These are phyloP conservation scores for Hipparchia semele DNA, from an alignment of 2,888 invertebrate species.

Conservation along the genomic window DNA sequence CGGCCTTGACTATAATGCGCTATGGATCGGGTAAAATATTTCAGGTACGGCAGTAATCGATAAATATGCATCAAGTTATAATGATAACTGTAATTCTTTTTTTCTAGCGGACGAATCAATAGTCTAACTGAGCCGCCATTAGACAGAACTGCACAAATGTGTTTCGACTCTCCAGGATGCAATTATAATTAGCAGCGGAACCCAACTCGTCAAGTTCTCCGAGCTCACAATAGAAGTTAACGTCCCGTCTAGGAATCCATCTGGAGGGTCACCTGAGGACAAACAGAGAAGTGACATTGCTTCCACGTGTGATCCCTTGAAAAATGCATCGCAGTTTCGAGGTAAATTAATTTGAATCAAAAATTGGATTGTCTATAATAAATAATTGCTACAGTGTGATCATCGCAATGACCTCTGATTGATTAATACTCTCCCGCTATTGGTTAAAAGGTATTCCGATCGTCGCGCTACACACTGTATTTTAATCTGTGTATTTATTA, in stretches of 20 bases:
- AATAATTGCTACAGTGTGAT: too few relatives aligned
- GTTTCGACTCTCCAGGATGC: constrained; percentile 95
- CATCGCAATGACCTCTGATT: too few relatives aligned
- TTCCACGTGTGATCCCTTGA: background rate
- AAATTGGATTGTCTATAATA: too few relatives aligned
- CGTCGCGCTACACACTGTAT: too few relatives aligned
- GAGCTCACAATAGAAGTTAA: constrained; percentile 97
- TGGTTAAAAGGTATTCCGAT: too few relatives aligned
- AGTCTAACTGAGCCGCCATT: constrained; percentile 86
- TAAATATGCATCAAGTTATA: too few relatives aligned
- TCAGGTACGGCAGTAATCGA: too few relatives aligned
- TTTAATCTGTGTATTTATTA: too few relatives aligned
- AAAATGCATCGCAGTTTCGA: constrained; percentile 7
- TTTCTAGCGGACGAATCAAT: constrained; percentile 37
- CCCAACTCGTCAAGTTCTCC: constrained; percentile 97
- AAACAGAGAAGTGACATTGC: background rate
- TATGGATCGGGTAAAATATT: too few relatives aligned
- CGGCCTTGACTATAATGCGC: too few relatives aligned
- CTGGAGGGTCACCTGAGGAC: constrained; percentile 57
- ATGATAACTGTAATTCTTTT: background rate
- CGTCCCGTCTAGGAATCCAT: constrained; percentile 89
- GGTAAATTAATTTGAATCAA: background rate
- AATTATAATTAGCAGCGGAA: constrained; percentile 95
- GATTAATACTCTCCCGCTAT: too few relatives aligned
- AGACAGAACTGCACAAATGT: constrained; percentile 93